phyloP scores from a whole-genome alignment of 2,113 vertebrate genomes.

The Oreocharis arfaki region DNA sequence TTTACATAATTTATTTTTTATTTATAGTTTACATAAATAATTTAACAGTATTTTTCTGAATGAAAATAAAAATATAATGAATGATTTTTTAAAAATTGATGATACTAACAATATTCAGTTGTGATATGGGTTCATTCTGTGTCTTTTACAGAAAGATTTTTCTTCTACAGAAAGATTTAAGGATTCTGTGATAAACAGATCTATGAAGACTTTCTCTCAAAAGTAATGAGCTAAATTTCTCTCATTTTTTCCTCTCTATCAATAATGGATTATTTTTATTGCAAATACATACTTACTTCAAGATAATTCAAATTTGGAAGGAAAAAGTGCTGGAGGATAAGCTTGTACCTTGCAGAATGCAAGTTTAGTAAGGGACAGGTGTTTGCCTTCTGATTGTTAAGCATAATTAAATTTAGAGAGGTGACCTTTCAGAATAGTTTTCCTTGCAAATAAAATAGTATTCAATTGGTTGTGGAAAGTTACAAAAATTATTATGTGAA shows the following conservation, averaged over 20 bases:
- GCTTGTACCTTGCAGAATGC: background rate
- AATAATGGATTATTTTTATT: background rate
- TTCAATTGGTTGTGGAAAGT: background rate
- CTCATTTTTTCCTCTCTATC: rapidly evolving
- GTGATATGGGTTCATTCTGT: background rate
- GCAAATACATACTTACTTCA: background rate
- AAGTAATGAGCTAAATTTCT: background rate
- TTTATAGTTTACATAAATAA: background rate
- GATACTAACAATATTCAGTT: background rate
- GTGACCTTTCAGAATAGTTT: background rate
- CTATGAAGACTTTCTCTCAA: background rate
- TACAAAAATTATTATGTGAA: background rate
- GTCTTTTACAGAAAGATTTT: background rate
- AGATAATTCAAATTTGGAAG: background rate
- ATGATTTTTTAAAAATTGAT: rapidly evolving
- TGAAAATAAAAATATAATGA: background rate
- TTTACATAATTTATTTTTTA: background rate
- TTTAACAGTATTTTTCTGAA: background rate
- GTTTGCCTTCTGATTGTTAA: background rate
- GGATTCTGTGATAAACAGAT: background rate
- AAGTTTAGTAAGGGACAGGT: background rate
- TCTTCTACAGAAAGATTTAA: background rate
- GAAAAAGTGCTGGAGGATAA: background rate
- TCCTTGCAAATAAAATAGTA: background rate
- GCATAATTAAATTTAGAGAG: background rate